Evolutionary conservation across 2,888 invertebrate species (phyloP).

Genomic region (Metacarcinus magister): DNA sequence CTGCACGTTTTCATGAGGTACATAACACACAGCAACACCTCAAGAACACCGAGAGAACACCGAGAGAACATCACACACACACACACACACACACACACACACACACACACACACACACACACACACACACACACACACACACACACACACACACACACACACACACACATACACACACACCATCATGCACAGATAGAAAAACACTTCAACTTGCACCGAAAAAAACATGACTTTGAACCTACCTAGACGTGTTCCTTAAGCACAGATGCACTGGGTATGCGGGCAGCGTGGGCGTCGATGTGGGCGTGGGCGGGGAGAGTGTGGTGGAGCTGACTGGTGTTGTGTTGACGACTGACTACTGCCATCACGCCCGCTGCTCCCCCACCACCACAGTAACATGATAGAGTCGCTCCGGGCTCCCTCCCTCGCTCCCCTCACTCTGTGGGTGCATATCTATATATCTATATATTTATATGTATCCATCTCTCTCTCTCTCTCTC

Average conservation of each 20-base stretch:
- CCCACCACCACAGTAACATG: slow-evolving; percentile 66
- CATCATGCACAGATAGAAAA: not conserved
- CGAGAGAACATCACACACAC: too few species aligned
- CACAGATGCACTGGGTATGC: not conserved
- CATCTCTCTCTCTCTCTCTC: slow-evolving; percentile 31
- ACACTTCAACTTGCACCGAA: not conserved
- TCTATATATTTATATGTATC: slow-evolving; percentile 66
- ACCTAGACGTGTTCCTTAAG: not conserved
- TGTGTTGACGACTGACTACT: slow-evolving; percentile 65
- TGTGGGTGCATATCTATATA: slow-evolving; percentile 67
- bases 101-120: not conserved
- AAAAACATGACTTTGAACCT: not conserved
- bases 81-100: not conserved
- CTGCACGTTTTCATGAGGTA: not conserved
- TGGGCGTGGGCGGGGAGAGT: slow-evolving; percentile 50
- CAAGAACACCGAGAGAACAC: not conserved
- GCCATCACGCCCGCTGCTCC: slow-evolving; percentile 63
- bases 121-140: slow-evolving; percentile 2
- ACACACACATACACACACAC: not conserved
- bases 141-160: not conserved
- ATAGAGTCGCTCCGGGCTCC: slow-evolving; percentile 54
- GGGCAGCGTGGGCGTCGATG: slow-evolving; percentile 34
- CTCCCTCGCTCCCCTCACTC: slow-evolving; percentile 61
- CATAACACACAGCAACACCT: not conserved
- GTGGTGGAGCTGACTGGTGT: slow-evolving; percentile 56